A percentile compares a stretch with the other conserved stretches of the same genome.
phyloP scores from a whole-genome alignment of 2,797 vertebrate genomes.

The Ispidina lecontei region DNA sequence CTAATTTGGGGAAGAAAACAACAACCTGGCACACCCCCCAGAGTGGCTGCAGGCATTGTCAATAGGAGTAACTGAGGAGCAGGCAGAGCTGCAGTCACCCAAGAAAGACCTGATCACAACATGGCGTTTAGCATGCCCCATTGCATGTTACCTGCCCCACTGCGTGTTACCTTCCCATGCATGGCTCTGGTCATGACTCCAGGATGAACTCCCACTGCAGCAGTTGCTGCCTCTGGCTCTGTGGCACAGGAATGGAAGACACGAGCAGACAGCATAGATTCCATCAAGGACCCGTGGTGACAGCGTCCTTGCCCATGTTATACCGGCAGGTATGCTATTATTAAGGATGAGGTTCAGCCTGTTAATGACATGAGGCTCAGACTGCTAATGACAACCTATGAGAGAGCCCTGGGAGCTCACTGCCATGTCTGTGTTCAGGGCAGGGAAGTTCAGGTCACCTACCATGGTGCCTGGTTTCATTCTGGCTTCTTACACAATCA shows the following conservation, averaged over 20 bases:
- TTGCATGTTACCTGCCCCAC: not conserved
- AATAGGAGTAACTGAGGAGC: not conserved
- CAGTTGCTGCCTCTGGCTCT: not conserved
- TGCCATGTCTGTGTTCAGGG: not conserved
- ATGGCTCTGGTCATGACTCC: fast-evolving
- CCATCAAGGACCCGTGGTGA: not conserved
- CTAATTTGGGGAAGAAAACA: not conserved
- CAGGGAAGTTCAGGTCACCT: not conserved
- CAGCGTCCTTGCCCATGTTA: not conserved
- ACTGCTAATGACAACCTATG: not conserved
- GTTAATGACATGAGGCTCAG: not conserved
- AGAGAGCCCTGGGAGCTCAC: not conserved
- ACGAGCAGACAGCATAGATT: not conserved
- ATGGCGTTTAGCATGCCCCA: not conserved
- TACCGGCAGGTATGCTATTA: not conserved
- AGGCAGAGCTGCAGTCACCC: not conserved
- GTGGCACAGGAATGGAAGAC: not conserved
- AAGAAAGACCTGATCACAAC: not conserved
- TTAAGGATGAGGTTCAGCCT: not conserved
- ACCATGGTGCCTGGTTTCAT: not conserved
- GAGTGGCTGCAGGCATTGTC: not conserved
- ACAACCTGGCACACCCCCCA: not conserved
- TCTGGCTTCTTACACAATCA: not conserved
- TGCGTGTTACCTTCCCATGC: fast-evolving
- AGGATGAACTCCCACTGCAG: not conserved